A percentile compares a stretch with the other conserved stretches of the same genome.
Evolutionary conservation across 2,797 vertebrate genomes (phyloP).

Genomic region (Kryptopterus vitreolus): DNA sequence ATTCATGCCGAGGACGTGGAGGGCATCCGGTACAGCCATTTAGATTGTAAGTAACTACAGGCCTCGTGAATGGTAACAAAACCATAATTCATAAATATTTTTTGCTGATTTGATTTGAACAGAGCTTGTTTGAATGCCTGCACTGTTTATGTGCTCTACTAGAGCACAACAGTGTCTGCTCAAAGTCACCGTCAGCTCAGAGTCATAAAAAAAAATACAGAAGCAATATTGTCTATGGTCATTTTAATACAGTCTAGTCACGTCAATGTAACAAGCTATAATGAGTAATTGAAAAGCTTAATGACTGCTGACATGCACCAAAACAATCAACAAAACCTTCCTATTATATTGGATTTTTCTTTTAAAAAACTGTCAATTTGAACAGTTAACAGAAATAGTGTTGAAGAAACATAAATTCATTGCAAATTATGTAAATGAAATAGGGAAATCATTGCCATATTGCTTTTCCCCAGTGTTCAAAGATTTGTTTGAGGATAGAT

Average conservation of each 20-base stretch:
- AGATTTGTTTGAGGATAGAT: not conserved
- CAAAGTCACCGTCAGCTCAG: constrained; percentile 38
- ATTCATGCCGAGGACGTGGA: constrained; percentile 98
- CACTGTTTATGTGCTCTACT: constrained; percentile 42
- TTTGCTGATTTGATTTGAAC: constrained; percentile 13
- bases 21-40: constrained; percentile 92
- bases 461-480: not conserved
- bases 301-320: constrained; percentile 7
- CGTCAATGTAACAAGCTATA: constrained; percentile 36
- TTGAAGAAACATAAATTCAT: not conserved
- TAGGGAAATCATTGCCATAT: not conserved
- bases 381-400: not conserved
- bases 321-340: not conserved
- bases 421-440: not conserved
- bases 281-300: not conserved
- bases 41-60: constrained; percentile 89
- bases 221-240: constrained; percentile 42
- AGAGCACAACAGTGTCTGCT: constrained; percentile 38
- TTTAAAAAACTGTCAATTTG: not conserved
- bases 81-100: constrained; percentile 10
- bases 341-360: not conserved
- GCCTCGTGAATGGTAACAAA: not conserved
- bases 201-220: constrained; percentile 14
- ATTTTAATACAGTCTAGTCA: constrained; percentile 44
- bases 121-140: constrained; percentile 39